Conservation (phyloP, 2,888 invertebrate genomes). For the Tridacna crocea region DNA sequence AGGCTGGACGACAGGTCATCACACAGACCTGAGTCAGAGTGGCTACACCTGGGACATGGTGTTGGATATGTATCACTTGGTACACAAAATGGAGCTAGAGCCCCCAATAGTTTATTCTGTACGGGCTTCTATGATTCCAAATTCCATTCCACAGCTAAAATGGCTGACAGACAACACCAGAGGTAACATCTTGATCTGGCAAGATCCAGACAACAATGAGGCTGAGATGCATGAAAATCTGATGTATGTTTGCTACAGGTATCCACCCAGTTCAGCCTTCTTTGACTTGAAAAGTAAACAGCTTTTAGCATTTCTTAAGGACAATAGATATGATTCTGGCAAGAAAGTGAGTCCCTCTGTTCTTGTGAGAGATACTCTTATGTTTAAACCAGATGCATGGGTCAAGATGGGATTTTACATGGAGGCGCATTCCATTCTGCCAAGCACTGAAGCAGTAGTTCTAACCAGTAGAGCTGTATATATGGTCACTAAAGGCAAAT, state of each 20-base stretch:
- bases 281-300: slow-evolving; percentile 73
- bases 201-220: slow-evolving; percentile 66
- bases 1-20: slow-evolving; percentile 81
- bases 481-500: slow-evolving; percentile 73
- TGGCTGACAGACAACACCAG: slow-evolving; percentile 78
- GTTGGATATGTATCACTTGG: slow-evolving; percentile 79
- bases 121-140: slow-evolving; percentile 73
- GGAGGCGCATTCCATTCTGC: slow-evolving; percentile 74
- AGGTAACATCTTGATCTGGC: slow-evolving; percentile 73
- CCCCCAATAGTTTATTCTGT: slow-evolving; percentile 78
- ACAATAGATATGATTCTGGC: slow-evolving; percentile 70
- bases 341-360: slow-evolving; percentile 70
- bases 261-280: slow-evolving; percentile 72
- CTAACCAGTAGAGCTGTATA: slow-evolving; percentile 73
- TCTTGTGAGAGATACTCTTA: slow-evolving; percentile 69
- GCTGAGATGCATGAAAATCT: slow-evolving; percentile 64
- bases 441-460: slow-evolving; percentile 77
- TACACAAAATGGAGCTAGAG: slow-evolving; percentile 70
- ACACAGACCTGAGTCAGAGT: slow-evolving; percentile 76
- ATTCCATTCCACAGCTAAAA: slow-evolving; percentile 80
- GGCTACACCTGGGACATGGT: slow-evolving; percentile 81
- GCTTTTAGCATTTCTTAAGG: slow-evolving; percentile 62
- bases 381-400: slow-evolving; percentile 77
- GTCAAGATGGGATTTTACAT: slow-evolving; percentile 79
- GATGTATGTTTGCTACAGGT: slow-evolving; percentile 76